Conservation (phyloP, 2,113 vertebrate species). For the Sigmodon hispidus region DNA sequence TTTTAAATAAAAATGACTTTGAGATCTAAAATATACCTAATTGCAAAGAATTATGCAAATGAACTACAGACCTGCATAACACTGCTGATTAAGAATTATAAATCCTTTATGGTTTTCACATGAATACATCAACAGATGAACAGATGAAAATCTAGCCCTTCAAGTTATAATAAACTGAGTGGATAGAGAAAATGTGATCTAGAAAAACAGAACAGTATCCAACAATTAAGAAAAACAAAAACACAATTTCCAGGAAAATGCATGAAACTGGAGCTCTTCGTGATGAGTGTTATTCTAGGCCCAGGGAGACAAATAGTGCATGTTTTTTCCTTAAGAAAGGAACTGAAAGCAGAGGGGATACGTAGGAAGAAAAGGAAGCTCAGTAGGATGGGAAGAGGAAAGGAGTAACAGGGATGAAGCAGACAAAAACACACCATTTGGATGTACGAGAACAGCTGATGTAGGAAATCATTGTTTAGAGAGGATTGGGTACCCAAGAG, state of each 20-base stretch:
- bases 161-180: neutral
- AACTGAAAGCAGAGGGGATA: neutral
- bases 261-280: neutral
- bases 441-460: neutral
- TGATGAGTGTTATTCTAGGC: neutral
- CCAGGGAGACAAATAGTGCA: neutral
- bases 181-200: neutral
- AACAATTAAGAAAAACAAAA: neutral
- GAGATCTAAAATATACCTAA: neutral
- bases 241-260: neutral
- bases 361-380: neutral
- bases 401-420: neutral
- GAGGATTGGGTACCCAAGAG: neutral
- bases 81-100: neutral
- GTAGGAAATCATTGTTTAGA: neutral
- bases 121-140: neutral
- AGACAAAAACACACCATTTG: neutral
- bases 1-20: neutral
- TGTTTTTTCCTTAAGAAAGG: neutral
- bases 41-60: constrained; percentile 11
- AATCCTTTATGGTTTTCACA: neutral
- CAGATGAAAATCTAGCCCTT: neutral
- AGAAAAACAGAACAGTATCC: neutral
- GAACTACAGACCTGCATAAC: neutral
- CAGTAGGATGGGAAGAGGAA: neutral